Base-by-base conservation (phyloP, 2,797 vertebrate species). In the Holocentrus rufus region DNA sequence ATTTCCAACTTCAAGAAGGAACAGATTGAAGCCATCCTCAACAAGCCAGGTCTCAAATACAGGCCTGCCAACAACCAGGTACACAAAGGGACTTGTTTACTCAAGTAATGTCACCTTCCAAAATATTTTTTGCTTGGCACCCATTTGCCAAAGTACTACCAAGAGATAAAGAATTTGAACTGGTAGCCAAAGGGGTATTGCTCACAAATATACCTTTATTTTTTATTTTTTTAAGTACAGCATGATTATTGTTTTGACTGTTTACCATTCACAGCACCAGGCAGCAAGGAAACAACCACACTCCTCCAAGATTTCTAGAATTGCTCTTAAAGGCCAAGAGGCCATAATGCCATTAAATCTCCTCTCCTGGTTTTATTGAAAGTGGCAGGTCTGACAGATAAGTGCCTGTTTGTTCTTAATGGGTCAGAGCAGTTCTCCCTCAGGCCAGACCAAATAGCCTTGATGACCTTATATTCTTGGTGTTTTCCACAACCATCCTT, bases 61-160 rank as follows among this genome's bases (percentile, higher is more conserved):
- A 97, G 94, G 74, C 98, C 98, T n/a, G 95, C 94, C n/a, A 95
- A 84, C 85, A 96, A 96, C 81, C 97, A 99, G 96, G 97, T 98
- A 83, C 79, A 22, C 4, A 3, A 27, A 56, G n/a, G 13, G 1
- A 5, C 5, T 10, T 31, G 0, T 42, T 59, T 27, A 54, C 2
- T 2, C 0, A 50, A 42, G 22, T 6, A 22, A 62, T 42, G 8
- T 34, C 25, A 20, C 30, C 20, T 53, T 14, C 8, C 3, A 22
- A 0, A 17, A 7, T 69, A 20, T 25, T 27, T 4, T 7, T 1
- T 61, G 17, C 14, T 6, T 1, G 0, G 0, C 20, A 17, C 4
- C 39, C 7, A 18, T 55, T 34, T 39, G 2, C 53, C 11, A 17
- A 52, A 34, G 31, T 34, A 34, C 5, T 34, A 39, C 2, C 25